Evolutionary conservation across 2,113 vertebrate genomes (phyloP).

Genomic region (Perca schrenkii): DNA sequence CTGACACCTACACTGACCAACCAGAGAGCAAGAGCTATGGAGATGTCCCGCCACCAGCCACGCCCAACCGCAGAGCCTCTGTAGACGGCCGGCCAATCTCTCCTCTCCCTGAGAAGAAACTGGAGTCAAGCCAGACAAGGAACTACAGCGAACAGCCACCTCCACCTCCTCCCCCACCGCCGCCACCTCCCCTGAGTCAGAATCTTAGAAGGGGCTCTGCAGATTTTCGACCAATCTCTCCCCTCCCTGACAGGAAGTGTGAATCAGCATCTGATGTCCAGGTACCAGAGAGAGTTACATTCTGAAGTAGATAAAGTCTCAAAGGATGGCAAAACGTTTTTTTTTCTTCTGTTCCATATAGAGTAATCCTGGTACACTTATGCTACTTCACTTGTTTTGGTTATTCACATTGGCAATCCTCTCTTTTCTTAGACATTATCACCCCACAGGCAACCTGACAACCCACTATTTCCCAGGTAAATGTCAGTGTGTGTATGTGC

Average conservation of each 20-base stretch:
- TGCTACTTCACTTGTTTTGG: not conserved
- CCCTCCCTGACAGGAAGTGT: slow-evolving; percentile 68
- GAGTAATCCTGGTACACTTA: not conserved
- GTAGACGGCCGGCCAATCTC: slow-evolving; percentile 74
- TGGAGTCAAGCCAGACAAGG: slow-evolving; percentile 69
- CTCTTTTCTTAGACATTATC: slow-evolving; percentile 64
- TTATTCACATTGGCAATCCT: not conserved
- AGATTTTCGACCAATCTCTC: slow-evolving; percentile 73
- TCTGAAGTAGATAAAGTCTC: not conserved
- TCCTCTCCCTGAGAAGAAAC: slow-evolving; percentile 74
- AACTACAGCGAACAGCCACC: slow-evolving; percentile 74
- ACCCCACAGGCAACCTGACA: slow-evolving; percentile 72
- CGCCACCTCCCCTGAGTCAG: slow-evolving; percentile 33
- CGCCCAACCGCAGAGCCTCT: slow-evolving; percentile 71
- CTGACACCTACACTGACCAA: slow-evolving; percentile 64
- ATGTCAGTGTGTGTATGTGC: not conserved
- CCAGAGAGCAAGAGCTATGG: slow-evolving; percentile 71
- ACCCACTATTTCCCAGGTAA: slow-evolving; percentile 86
- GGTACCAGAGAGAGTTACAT: slow-evolving; percentile 29
- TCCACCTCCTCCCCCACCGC: slow-evolving; percentile 44
- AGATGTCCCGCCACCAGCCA: slow-evolving; percentile 74
- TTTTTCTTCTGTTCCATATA: not conserved
- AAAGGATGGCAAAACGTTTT: not conserved
- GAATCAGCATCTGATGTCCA: slow-evolving; percentile 72
- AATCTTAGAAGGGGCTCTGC: slow-evolving; percentile 61